These are phyloP conservation scores for Argyrosomus japonicus DNA, from an alignment of 2,113 vertebrate genomes.

Conservation along the genomic window DNA sequence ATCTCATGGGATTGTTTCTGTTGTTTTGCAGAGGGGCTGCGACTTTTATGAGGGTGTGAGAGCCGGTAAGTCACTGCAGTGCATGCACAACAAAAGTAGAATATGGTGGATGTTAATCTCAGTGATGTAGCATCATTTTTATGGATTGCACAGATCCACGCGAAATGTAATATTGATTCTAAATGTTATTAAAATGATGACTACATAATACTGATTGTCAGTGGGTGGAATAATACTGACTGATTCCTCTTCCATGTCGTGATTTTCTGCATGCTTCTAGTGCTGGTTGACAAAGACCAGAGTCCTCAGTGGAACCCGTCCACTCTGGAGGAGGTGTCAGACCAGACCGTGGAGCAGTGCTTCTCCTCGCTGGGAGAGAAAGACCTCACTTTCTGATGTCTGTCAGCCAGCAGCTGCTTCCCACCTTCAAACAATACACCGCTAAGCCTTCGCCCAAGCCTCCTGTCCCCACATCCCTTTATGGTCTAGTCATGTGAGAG, in stretches of 20 bases:
- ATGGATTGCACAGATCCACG: neutral
- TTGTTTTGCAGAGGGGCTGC: constrained; percentile 87
- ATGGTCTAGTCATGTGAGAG: neutral
- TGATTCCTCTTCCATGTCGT: rapidly evolving
- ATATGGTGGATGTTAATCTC: neutral
- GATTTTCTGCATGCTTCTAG: constrained; percentile 74
- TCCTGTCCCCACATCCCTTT: constrained; percentile 25
- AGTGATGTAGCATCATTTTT: neutral
- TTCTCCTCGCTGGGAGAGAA: constrained; percentile 89
- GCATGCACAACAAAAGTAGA: neutral
- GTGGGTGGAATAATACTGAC: too few species aligned
- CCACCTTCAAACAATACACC: constrained; percentile 5
- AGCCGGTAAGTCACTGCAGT: constrained; percentile 86
- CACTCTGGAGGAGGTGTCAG: constrained; percentile 87
- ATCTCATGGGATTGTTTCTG: constrained; percentile 16
- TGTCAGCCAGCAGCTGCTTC: constrained; percentile 15
- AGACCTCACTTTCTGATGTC: constrained; percentile 87
- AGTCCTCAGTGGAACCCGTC: constrained; percentile 92
- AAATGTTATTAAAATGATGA: neutral
- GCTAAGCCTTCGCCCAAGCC: constrained; percentile 28
- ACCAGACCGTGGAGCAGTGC: constrained; percentile 85
- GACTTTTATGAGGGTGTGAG: constrained; percentile 96
- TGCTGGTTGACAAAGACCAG: constrained; percentile 94
- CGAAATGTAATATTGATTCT: too few species aligned
- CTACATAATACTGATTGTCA: neutral